Conservation (phyloP, 2,888 invertebrate genomes). For the Lypha dubia region DNA sequence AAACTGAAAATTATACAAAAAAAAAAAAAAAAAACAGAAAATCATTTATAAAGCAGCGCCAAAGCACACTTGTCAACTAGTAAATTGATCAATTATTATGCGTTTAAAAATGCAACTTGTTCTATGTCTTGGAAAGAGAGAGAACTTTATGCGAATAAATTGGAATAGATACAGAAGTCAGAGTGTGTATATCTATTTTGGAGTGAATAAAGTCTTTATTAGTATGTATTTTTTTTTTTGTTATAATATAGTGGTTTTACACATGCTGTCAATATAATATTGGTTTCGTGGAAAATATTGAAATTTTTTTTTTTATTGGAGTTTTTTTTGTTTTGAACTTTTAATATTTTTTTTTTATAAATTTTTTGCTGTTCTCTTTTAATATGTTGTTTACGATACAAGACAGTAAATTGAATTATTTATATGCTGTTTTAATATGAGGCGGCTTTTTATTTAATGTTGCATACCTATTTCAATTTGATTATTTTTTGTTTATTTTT, state of each 20-base stretch:
- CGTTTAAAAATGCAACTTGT: slow-evolving; percentile 77
- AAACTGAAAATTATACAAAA: not conserved
- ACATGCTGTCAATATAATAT: slow-evolving; percentile 47
- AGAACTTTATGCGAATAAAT: slow-evolving; percentile 33
- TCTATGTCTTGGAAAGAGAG: slow-evolving; percentile 55
- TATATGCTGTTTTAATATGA: slow-evolving; percentile 71
- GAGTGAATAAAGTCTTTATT: slow-evolving; percentile 47
- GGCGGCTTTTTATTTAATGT: slow-evolving; percentile 72
- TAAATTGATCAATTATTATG: slow-evolving; percentile 82
- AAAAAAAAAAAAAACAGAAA: slow-evolving; percentile 31
- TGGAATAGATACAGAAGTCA: not conserved
- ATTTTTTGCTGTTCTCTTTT: slow-evolving; percentile 62
- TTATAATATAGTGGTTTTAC: slow-evolving; percentile 36
- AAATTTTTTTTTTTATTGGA: slow-evolving; percentile 73
- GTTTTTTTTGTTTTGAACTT: slow-evolving; percentile 47
- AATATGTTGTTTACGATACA: slow-evolving; percentile 67
- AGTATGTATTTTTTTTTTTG: slow-evolving; percentile 66
- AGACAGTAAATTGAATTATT: slow-evolving; percentile 72
- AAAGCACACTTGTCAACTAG: slow-evolving; percentile 76
- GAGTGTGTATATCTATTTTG: not conserved
- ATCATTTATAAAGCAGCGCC: slow-evolving; percentile 58
- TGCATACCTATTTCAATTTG: slow-evolving; percentile 42
- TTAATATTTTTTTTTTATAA: not conserved
- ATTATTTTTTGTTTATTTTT: slow-evolving; percentile 20
- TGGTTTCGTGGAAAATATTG: slow-evolving; percentile 42